Percentiles rank a stretch among this genome's conserved stretches.
Evolutionary conservation across 2,113 vertebrate genomes (phyloP).

Genomic region (Epinephelus lanceolatus): DNA sequence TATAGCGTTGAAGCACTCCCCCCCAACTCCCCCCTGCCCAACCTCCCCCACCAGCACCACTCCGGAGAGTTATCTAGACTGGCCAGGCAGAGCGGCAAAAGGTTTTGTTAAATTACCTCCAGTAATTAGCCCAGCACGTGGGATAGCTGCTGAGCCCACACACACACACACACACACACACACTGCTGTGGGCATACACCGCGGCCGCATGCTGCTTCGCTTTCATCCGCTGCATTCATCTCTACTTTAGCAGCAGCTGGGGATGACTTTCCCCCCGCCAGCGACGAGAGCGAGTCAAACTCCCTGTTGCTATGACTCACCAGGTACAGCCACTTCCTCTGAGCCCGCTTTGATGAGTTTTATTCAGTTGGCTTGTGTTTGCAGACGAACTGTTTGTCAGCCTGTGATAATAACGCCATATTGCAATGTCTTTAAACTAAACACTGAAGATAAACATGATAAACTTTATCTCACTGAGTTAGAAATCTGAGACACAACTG

Average conservation of each 20-base stretch:
- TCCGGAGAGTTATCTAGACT: conserved; percentile 75
- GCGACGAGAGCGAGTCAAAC: conserved; percentile 32
- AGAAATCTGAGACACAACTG: background rate
- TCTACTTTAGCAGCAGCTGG: conserved; percentile 42
- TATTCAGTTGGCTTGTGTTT: conserved; percentile 31
- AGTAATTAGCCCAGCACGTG: conserved; percentile 74
- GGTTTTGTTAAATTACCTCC: conserved; percentile 74
- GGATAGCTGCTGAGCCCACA: conserved; percentile 39
- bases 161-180: conserved; percentile 1
- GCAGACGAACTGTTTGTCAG: background rate
- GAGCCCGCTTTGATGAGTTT: conserved; percentile 37
- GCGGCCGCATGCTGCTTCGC: conserved; percentile 37
- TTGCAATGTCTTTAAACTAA: conserved; percentile 4
- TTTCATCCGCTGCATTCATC: conserved; percentile 61
- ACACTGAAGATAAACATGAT: background rate
- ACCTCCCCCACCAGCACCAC: conserved; percentile 24
- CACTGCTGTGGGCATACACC: conserved; percentile 17
- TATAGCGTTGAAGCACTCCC: conserved; percentile 5
- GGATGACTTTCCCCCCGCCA: conserved; percentile 16
- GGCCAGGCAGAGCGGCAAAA: conserved; percentile 71
- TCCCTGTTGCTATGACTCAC: conserved; percentile 49
- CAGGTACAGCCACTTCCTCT: conserved; percentile 32
- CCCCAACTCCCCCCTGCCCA: background rate
- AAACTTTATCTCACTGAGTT: background rate
- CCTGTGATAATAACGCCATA: background rate